phyloP scores from a whole-genome alignment of 2,888 invertebrate species.

The Cephus spinipes region DNA sequence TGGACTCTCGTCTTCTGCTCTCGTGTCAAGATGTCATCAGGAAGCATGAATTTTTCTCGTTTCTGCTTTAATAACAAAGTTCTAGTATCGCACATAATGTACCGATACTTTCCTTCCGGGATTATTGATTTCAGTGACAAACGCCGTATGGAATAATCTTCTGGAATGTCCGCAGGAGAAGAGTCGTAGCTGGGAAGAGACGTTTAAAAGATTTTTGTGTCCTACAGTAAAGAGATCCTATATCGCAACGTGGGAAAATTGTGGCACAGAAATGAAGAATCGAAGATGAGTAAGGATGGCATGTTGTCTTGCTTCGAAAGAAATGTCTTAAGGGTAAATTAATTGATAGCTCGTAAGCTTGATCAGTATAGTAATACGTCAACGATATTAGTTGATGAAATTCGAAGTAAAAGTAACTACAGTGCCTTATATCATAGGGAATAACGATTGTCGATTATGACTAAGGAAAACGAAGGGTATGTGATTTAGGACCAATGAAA shows the following conservation, averaged over 20 bases:
- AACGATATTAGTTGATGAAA: neutral
- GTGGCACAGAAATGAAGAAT: too few relatives aligned
- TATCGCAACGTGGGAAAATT: constrained; percentile 53
- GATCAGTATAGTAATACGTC: neutral
- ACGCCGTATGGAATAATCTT: constrained; percentile 74
- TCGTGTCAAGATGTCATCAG: neutral
- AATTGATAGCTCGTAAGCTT: too few relatives aligned
- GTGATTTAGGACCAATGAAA: neutral
- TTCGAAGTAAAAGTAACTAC: neutral
- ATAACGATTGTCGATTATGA: neutral
- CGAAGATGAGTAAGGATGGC: too few relatives aligned
- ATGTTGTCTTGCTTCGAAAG: too few relatives aligned
- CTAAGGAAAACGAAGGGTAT: neutral
- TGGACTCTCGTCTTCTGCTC: neutral
- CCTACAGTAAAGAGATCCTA: constrained; percentile 68
- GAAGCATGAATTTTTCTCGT: neutral
- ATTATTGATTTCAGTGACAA: constrained; percentile 64
- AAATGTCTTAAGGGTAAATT: too few relatives aligned
- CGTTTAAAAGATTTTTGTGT: constrained; percentile 65
- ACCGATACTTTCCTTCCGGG: neutral
- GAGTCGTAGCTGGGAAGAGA: constrained; percentile 49
- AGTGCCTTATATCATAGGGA: neutral
- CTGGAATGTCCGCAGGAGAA: constrained; percentile 59
- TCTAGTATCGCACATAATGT: neutral
- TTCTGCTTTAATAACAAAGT: neutral